A percentile compares a stretch with the other conserved stretches of the same genome.
Conservation (phyloP, 2,113 vertebrate genomes). For the Geococcyx californianus region DNA sequence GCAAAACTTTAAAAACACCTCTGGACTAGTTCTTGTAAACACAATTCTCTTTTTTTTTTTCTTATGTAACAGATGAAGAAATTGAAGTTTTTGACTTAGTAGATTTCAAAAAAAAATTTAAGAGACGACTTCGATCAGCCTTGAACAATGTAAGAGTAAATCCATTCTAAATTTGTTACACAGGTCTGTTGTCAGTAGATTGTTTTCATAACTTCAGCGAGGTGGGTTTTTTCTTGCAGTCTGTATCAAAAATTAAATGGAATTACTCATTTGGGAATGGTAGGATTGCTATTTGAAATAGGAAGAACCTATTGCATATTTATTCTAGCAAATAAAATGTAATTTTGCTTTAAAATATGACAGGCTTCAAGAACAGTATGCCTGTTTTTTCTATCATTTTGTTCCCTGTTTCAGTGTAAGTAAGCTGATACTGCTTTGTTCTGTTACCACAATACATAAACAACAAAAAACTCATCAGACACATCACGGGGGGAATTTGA, state of each 20-base stretch:
- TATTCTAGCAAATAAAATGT: background rate
- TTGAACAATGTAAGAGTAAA: constrained; percentile 79
- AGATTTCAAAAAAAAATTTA: constrained; percentile 74
- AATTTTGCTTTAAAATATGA: background rate
- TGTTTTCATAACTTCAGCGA: background rate
- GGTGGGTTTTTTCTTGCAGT: background rate
- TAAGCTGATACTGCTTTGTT: background rate
- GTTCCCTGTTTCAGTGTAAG: background rate
- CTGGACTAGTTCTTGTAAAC: background rate
- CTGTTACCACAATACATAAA: background rate
- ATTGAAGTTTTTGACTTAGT: constrained; percentile 61
- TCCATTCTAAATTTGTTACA: background rate
- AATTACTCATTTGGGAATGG: background rate
- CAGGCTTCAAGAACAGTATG: background rate
- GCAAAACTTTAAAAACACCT: background rate
- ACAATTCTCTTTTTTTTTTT: background rate
- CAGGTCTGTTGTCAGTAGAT: background rate
- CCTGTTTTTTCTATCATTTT: background rate
- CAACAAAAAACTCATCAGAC: background rate
- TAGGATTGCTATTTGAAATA: background rate
- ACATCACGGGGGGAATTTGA: background rate
- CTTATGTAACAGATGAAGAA: constrained; percentile 67
- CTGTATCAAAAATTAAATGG: background rate
- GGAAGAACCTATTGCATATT: background rate
- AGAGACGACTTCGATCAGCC: constrained; percentile 64